Conservation (phyloP, 2,797 vertebrate genomes). For the Pachyuromys duprasi region DNA sequence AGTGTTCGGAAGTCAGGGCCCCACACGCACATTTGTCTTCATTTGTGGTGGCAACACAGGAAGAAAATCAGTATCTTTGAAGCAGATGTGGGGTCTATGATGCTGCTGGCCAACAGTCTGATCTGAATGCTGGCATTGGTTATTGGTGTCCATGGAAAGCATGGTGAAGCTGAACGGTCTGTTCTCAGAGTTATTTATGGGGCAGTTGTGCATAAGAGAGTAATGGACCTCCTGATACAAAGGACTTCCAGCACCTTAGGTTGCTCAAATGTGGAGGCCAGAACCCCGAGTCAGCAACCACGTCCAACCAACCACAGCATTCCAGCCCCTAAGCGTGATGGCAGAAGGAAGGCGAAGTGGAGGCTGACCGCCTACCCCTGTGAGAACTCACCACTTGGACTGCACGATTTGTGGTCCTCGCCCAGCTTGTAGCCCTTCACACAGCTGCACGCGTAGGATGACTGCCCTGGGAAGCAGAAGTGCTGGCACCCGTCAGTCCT, state of each 20-base stretch:
- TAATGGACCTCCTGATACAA: background rate
- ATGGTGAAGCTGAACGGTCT: background rate
- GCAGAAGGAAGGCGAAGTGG: background rate
- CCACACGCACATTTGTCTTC: conserved; percentile 87
- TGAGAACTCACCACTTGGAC: conserved; percentile 88
- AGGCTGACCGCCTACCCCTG: background rate
- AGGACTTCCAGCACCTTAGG: accelerated
- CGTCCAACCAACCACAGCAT: too few relatives aligned
- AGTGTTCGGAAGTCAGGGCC: conserved; percentile 57
- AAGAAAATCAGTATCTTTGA: conserved; percentile 11
- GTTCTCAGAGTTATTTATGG: background rate
- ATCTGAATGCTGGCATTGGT: background rate
- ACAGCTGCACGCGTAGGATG: conserved; percentile 90
- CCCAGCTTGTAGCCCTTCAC: conserved; percentile 90
- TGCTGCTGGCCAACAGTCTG: background rate
- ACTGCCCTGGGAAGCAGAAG: conserved; percentile 88
- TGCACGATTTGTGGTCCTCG: conserved; percentile 88
- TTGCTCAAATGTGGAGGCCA: background rate
- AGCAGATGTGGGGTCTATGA: accelerated
- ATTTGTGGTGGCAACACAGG: background rate
- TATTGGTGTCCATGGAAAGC: background rate
- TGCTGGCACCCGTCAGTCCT: conserved; percentile 91
- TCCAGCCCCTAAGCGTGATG: accelerated
- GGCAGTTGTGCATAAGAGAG: background rate
- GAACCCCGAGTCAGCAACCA: background rate